Evolutionary conservation across 2,797 vertebrate genomes (phyloP).

Genomic region (Acridotheres tristis): DNA sequence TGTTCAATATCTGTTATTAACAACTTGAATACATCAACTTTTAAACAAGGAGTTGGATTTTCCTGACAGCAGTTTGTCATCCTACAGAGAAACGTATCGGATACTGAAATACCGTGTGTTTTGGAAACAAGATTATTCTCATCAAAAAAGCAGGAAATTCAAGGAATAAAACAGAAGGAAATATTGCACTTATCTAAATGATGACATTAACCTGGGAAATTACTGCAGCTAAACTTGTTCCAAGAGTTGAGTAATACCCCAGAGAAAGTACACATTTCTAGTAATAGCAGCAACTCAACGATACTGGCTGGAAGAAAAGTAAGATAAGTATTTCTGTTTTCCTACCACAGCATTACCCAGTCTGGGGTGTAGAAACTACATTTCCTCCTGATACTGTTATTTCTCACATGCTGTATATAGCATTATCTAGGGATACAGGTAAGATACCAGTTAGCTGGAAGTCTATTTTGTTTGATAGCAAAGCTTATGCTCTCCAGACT

Average conservation of each 20-base stretch:
- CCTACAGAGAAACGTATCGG: not conserved
- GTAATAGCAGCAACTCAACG: not conserved
- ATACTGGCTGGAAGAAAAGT: not conserved
- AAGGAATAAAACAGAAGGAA: not conserved
- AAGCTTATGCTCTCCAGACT: not conserved
- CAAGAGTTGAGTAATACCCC: not conserved
- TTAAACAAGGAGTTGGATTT: not conserved
- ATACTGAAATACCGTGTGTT: not conserved
- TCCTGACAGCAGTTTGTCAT: not conserved
- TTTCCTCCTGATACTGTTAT: not conserved
- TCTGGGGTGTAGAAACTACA: not conserved
- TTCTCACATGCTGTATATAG: not conserved
- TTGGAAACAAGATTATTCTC: not conserved
- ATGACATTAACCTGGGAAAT: not conserved
- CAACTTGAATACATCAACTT: not conserved
- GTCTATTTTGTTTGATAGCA: not conserved
- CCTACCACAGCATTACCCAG: not conserved
- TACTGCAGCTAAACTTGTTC: not conserved
- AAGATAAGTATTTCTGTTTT: not conserved
- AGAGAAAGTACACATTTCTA: not conserved
- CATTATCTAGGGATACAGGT: not conserved
- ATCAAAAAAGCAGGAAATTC: not conserved
- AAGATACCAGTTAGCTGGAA: not conserved
- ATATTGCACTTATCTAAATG: not conserved
- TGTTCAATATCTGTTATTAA: not conserved